Percentiles rank a stretch among this genome's conserved stretches.
Evolutionary conservation across 2,113 vertebrate species (phyloP).

Genomic region (Peromyscus californicus): DNA sequence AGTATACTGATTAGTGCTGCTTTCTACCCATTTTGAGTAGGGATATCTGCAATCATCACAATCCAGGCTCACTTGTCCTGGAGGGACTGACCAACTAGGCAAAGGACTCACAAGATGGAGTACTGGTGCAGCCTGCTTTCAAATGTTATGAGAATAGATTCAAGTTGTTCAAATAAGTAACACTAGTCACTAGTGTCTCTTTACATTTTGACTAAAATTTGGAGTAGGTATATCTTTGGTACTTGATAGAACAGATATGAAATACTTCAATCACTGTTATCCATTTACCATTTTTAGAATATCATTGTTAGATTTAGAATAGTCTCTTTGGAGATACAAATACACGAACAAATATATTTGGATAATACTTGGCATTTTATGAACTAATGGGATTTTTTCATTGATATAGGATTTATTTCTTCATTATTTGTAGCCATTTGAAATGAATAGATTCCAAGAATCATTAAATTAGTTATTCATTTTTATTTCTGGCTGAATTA

Average conservation of each 20-base stretch:
- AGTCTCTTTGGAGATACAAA: background rate
- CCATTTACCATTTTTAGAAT: background rate
- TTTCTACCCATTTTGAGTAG: background rate
- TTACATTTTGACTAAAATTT: slow-evolving; percentile 34
- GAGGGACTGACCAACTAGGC: background rate
- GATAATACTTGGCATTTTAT: background rate
- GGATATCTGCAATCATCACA: background rate
- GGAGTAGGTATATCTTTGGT: rapidly evolving
- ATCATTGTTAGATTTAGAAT: background rate
- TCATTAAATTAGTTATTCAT: background rate
- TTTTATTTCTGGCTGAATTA: background rate
- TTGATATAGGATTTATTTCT: background rate
- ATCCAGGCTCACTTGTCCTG: background rate
- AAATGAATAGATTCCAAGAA: background rate
- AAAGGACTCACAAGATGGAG: background rate
- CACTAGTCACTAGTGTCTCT: background rate
- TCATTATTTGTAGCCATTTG: background rate
- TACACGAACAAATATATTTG: background rate
- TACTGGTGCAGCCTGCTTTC: background rate
- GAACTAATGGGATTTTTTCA: background rate
- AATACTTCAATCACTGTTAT: background rate
- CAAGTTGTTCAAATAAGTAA: background rate
- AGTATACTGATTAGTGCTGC: background rate
- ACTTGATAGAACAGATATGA: background rate
- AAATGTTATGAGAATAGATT: background rate